Evolutionary conservation across 2,888 invertebrate genomes (phyloP), one percentile per base, ranked within the genome.

Genomic region (Coenonympha arcania): DNA sequence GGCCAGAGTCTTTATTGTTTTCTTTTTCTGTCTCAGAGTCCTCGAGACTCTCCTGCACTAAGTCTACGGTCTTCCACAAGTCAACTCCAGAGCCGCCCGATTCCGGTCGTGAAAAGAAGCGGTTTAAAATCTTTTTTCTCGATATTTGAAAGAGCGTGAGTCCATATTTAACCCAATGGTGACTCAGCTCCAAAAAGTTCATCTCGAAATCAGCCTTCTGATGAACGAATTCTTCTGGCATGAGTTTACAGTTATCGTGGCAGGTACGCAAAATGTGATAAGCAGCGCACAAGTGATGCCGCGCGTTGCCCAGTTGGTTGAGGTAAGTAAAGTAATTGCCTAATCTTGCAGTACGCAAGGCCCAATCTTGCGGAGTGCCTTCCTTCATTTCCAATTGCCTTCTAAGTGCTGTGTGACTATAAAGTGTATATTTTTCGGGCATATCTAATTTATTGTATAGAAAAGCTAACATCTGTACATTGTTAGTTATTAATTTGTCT

Each of bases 281-380:
- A 0, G 90, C 89, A 30, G 90, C 89, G 59, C 88, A 88, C 51
- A 93, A 76, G 68, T 92, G 91, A 69, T 92, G 91, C 30, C 91
- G 76, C 2, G 90, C 89, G 56, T 87, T 82, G 11, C 69, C 73
- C 11, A 76, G 69, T 52, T 79, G 71, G 51, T 78, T 79, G 1
- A 85, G 64, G 51, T 78, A 80, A 0, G 79, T 82, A 57, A 89
- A 88, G 58, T 87, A 83, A 58, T 85, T 82, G 11, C 88, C 89
- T 1, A 90, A 75, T 26, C 88, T 74, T 0, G 87, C 88, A 13
- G 89, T 79, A 50, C 88, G 76, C 45, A 87, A 64, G 0, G 88
- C 87, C 90, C 90, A 90, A 58, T 85, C 84, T 39, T 89, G 79
- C 0, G 88, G 86, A 30, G 89, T 88, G 20, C 87, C 87, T 53